A percentile compares a stretch with the other conserved stretches of the same genome.
These are phyloP conservation scores for Eulithis prunata DNA, from an alignment of 2,888 invertebrate species.

Conservation along the genomic window DNA sequence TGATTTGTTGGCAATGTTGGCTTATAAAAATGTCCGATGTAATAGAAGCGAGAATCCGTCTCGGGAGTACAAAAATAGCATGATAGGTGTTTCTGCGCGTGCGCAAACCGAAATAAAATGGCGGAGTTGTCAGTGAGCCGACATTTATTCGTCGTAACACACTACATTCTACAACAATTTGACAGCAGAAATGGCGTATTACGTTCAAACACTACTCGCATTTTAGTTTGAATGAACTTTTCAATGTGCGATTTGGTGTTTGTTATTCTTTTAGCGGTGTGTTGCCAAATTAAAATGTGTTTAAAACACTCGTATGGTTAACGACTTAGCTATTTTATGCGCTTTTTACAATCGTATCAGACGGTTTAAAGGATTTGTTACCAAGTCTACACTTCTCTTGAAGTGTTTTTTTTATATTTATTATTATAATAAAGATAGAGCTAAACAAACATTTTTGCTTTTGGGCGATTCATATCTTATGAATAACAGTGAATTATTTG, in stretches of 20 bases:
- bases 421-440: not conserved
- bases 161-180: conserved; percentile 61
- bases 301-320: conserved; percentile 28
- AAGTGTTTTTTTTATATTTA: not conserved
- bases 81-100: conserved; percentile 62
- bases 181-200: conserved; percentile 58
- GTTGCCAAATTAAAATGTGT: conserved; percentile 36
- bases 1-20: conserved; percentile 77
- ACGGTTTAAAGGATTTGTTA: conserved; percentile 7
- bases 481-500: conserved; percentile 16
- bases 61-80: conserved; percentile 68
- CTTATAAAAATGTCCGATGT: conserved; percentile 72
- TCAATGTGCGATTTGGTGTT: conserved; percentile 48
- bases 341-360: conserved; percentile 14
- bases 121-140: conserved; percentile 60
- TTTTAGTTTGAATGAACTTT: conserved; percentile 61
- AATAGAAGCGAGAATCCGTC: conserved; percentile 68
- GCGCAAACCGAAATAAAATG: conserved; percentile 67
- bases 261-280: conserved; percentile 44
- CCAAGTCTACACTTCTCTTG: not conserved
- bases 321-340: conserved; percentile 27
- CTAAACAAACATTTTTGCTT: not conserved
- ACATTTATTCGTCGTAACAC: conserved; percentile 68
- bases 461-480: conserved; percentile 4
- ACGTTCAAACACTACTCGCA: conserved; percentile 52